Evolutionary conservation across 2,113 vertebrate species (phyloP), one percentile per base, ranked within the genome.

Genomic region (Caloenas nicobarica): DNA sequence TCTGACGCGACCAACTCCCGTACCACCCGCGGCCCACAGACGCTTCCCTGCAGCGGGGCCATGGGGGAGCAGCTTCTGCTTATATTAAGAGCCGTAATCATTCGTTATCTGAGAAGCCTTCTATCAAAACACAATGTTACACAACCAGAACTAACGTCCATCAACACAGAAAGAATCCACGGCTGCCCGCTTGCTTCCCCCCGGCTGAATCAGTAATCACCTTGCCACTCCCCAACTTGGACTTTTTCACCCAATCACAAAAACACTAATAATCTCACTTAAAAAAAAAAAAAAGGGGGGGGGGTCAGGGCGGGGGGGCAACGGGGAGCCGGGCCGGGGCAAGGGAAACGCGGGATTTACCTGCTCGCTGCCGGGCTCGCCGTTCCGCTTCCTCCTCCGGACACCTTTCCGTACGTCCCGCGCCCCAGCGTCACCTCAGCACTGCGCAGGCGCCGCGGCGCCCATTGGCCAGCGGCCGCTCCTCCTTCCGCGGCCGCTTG

Each of bases 381-480:
- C 28, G 10, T 29, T 25, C 3, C 9, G 2, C 38, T 25, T 25
- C 77, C 74, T 61, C 76, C 13, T 40, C 23, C 42, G 17, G 42
- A 13, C 16, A 0, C 73, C 56, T 31, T 66, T 91, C 93, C 82
- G 90, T 74, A 34, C 26, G 26, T 88, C 96, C 96, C 96, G 96
- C 96, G 95, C 86, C 10, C 25, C 28, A 2, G 54, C 16, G 21
- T 1, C n/a, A 2, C 10, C 5, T 5, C 15, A 0, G 25, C 31
- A 84, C 33, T 53, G 95, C 96, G 96, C 96, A 84, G 9, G 89
- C 96, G 91, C 94, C 8, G 21, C 9, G 33, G 65, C 26, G 15
- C 80, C 80, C 10, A 94, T 96, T 91, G 93, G 95, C 51, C 31
- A 3, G 73, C 44, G 9, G 3, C 26, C 26, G 42, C 70, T 11